Conservation (phyloP, 2,113 vertebrate species). For the Oryzias celebensis region DNA sequence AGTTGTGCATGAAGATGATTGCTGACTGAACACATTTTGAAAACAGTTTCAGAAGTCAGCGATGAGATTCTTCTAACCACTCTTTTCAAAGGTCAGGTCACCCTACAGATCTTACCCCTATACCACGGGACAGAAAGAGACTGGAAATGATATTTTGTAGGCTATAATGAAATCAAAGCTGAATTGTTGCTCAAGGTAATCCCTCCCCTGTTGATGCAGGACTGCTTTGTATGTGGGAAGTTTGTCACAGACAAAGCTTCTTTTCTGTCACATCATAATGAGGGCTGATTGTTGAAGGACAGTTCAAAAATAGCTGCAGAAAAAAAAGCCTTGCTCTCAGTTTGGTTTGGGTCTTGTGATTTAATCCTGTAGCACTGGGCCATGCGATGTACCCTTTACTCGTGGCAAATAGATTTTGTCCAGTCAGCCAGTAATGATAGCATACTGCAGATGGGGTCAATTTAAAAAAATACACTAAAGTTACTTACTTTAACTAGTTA, state of each 20-base stretch:
- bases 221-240: background rate
- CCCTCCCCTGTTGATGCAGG: too few species aligned
- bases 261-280: constrained; percentile 30
- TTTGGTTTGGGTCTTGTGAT: constrained; percentile 58
- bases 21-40: too few species aligned
- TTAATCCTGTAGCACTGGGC: constrained; percentile 49
- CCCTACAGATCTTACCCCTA: too few species aligned
- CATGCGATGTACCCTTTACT: constrained; percentile 47
- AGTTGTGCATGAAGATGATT: background rate
- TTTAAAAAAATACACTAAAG: constrained; percentile 8
- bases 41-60: too few species aligned
- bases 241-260: background rate
- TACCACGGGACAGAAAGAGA: too few species aligned
- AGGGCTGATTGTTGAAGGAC: constrained; percentile 54
- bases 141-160: background rate
- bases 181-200: constrained; percentile 1
- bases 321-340: constrained; percentile 39
- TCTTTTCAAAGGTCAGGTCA: too few species aligned
- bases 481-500: too few species aligned
- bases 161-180: background rate
- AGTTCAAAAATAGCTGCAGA: constrained; percentile 46
- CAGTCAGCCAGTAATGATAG: constrained; percentile 22
- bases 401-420: constrained; percentile 63
- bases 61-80: too few species aligned
- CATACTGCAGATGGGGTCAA: constrained; percentile 39